Conservation (phyloP, 2,113 vertebrate species). For the Sterrhoptilus dennistouni region DNA sequence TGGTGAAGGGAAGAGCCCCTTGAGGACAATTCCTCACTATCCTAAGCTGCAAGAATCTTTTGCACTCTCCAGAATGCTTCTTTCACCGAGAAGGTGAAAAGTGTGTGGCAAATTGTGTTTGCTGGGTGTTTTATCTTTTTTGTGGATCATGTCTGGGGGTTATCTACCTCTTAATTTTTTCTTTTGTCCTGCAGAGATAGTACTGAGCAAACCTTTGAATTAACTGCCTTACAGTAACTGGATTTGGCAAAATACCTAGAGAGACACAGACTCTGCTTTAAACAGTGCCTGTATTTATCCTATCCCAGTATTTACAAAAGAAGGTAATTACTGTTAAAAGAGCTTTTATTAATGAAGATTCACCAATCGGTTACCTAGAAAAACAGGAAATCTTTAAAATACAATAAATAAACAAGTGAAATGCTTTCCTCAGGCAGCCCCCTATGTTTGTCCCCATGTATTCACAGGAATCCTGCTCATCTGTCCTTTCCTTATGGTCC, state of each 20-base stretch:
- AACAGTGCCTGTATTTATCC: not conserved
- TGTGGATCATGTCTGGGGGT: not conserved
- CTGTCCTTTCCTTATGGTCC: not conserved
- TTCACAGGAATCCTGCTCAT: not conserved
- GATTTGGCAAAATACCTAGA: not conserved
- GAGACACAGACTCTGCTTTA: not conserved
- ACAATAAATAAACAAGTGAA: not conserved
- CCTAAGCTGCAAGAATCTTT: not conserved
- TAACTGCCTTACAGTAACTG: not conserved
- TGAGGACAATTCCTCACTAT: not conserved
- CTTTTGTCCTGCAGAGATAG: not conserved
- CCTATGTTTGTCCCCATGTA: not conserved
- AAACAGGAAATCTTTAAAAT: not conserved
- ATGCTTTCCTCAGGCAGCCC: not conserved
- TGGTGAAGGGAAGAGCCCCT: not conserved
- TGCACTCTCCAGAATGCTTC: not conserved
- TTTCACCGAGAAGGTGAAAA: not conserved
- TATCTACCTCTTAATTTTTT: not conserved
- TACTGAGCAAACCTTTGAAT: not conserved
- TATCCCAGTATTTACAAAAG: not conserved
- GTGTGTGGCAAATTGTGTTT: not conserved
- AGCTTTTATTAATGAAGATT: not conserved
- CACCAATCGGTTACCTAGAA: not conserved
- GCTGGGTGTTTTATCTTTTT: not conserved
- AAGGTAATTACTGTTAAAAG: not conserved